Percentiles rank a stretch among this genome's conserved stretches.
Conservation (phyloP, 2,797 vertebrate species). For the Petrocephalus sullivani region DNA sequence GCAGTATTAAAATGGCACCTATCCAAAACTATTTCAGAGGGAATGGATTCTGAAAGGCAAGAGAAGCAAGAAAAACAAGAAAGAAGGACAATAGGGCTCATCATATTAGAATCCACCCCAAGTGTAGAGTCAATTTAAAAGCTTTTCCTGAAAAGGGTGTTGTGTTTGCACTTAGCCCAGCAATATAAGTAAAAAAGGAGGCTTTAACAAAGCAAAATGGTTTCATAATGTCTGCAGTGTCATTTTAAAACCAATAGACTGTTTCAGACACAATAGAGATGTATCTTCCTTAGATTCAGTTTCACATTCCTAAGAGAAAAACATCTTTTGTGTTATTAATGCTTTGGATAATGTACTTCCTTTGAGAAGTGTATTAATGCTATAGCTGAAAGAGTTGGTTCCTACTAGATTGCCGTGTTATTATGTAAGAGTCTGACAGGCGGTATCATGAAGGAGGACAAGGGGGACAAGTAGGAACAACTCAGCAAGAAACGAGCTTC, state of each 20-base stretch:
- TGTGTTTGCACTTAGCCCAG: background rate
- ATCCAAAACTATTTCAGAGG: background rate
- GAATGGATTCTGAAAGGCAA: background rate
- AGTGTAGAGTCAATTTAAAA: background rate
- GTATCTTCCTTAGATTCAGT: background rate
- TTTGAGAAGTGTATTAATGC: background rate
- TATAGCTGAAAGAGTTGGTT: background rate
- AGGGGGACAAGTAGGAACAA: background rate
- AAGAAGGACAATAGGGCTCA: background rate
- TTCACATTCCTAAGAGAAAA: background rate
- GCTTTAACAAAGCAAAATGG: background rate
- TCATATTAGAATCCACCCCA: background rate
- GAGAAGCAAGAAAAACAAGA: background rate
- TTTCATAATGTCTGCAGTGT: background rate
- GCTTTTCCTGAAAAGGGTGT: background rate
- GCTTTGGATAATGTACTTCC: background rate
- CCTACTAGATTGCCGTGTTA: background rate
- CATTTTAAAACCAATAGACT: background rate
- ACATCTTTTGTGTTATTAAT: background rate
- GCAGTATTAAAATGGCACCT: background rate
- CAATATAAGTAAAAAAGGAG: background rate
- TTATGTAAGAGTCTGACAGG: conserved; percentile 1
- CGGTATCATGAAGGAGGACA: background rate
- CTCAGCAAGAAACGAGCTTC: background rate
- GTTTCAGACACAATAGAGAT: background rate